Evolutionary conservation across 2,888 invertebrate species (phyloP).

Genomic region (Dusona sp.): DNA sequence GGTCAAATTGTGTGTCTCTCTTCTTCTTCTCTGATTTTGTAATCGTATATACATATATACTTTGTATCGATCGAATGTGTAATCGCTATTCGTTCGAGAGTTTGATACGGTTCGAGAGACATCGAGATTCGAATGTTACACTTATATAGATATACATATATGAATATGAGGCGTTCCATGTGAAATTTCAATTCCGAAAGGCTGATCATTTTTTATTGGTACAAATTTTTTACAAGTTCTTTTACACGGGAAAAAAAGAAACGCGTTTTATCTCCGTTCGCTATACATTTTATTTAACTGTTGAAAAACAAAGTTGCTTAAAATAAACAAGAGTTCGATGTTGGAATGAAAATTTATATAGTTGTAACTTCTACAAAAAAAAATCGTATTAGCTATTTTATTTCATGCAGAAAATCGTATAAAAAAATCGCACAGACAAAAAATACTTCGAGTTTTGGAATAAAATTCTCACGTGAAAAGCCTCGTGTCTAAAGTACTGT

Average conservation of each 20-base stretch:
- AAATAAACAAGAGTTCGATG: neutral
- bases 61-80: conserved; percentile 57
- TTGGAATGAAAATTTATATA: neutral
- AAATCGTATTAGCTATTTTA: neutral
- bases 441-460: neutral
- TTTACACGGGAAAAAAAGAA: neutral
- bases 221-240: neutral
- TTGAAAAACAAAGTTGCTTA: neutral
- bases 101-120: conserved; percentile 55
- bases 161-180: neutral
- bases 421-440: neutral
- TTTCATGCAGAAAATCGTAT: neutral
- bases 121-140: neutral
- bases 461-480: neutral
- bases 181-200: neutral
- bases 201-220: neutral
- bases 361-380: neutral
- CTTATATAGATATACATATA: neutral
- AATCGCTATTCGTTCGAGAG: conserved; percentile 38
- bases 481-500: neutral
- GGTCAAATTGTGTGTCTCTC: neutral
- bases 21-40: neutral
- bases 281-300: neutral
- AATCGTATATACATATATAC: neutral
- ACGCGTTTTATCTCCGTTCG: neutral